phyloP scores from a whole-genome alignment of 1,140 invertebrate genomes.

The Triops longicaudatus region DNA sequence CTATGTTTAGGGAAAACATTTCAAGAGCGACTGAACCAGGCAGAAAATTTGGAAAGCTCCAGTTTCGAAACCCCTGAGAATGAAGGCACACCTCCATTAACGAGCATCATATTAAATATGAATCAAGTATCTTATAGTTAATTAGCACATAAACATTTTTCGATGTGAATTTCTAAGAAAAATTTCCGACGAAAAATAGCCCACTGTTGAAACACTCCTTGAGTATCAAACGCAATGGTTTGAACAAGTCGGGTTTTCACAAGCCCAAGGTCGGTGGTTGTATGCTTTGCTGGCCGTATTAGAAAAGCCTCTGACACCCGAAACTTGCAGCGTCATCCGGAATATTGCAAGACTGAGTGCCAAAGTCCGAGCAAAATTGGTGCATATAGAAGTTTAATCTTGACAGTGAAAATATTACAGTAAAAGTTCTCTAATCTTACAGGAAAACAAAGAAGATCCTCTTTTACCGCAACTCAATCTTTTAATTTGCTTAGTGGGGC shows the following conservation, averaged over 20 bases:
- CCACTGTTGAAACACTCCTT: conserved; percentile 43
- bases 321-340: conserved; percentile 47
- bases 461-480: conserved; percentile 47
- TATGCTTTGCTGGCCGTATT: conserved; percentile 48
- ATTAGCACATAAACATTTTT: conserved; percentile 16
- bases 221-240: conserved; percentile 47
- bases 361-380: conserved; percentile 44
- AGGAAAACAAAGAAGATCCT: conserved; percentile 42
- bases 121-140: conserved; percentile 37
- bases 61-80: background rate
- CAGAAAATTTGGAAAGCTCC: conserved; percentile 23
- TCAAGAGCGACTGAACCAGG: conserved; percentile 29
- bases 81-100: conserved; percentile 38
- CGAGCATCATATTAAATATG: conserved; percentile 43
- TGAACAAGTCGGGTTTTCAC: conserved; percentile 40
- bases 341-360: conserved; percentile 47
- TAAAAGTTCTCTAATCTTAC: conserved; percentile 29
- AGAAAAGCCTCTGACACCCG: conserved; percentile 52
- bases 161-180: background rate
- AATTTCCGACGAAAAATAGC: conserved; percentile 35
- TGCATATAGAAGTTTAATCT: conserved; percentile 37
- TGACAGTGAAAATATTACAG: background rate
- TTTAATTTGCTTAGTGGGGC: conserved; percentile 51
- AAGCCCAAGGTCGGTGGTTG: conserved; percentile 48
- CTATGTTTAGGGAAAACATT: conserved; percentile 40